Evolutionary conservation across 2,888 invertebrate species (phyloP), one percentile per base, ranked within the genome.

Genomic region (Cephus spinipes): DNA sequence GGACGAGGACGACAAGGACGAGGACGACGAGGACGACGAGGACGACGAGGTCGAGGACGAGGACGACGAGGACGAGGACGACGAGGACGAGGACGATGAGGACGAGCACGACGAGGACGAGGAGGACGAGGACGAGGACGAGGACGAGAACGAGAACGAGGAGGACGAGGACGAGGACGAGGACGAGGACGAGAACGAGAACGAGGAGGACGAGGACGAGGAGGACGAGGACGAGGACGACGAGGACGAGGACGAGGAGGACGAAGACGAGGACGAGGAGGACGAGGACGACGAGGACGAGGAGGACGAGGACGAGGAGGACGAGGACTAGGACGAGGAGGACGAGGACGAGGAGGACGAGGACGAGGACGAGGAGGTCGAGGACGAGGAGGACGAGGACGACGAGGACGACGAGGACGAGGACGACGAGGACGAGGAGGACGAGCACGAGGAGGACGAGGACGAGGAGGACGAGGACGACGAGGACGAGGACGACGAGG

Each of bases 401-500:
- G 68, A 68, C 68, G 68, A 68, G 68, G 68, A 68, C 68, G 68
- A 68, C 68, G 68, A 68, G 68, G 68, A 68, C 68, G 68, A 68
- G 68, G 68, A 68, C 68, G 68, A 68, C 12, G 68, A 68, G 30
- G 1, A 68, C 11, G 68, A 23, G 23, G 76, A 68, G 32, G 68
- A 68, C 68, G n/a, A 15, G 76, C 30, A 36, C 40, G 11, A 36
- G 31, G 4, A 4, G 30, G 68, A 75, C 40, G 68, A 75, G 68
- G 35, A 34, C 33, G 35, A 34, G 12, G 68, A 68, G 68, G 68
- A 68, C 68, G 68, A 68, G 68, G 68, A 68, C 68, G 23, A 68
- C 12, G 68, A 68, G 68, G 68, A 68, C 68, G 68, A 68, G 68
- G 73, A 35, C 76, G 9, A 32, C 40, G 69, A 80, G 76, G 69